These are phyloP conservation scores for Anguilla japonica DNA, from an alignment of 2,113 vertebrate genomes.

Conservation along the genomic window DNA sequence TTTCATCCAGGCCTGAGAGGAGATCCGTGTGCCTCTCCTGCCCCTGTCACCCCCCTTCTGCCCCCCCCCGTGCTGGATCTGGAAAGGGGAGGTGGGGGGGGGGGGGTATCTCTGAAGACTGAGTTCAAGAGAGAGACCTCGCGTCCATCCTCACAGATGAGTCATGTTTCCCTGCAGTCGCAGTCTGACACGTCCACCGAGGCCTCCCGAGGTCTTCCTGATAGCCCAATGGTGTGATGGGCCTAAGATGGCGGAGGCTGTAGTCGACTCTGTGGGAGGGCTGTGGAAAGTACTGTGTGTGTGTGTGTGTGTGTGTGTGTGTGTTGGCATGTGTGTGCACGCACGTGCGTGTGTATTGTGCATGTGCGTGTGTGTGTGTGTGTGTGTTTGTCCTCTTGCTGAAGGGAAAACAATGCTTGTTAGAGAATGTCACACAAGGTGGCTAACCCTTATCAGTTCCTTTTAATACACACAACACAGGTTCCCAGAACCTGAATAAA, in stretches of 20 bases:
- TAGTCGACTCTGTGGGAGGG: neutral
- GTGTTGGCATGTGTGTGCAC: too few relatives aligned
- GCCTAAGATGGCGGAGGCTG: neutral
- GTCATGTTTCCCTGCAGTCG: neutral
- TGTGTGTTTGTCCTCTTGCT: too few relatives aligned
- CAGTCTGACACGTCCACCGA: neutral
- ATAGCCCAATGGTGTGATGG: too few relatives aligned
- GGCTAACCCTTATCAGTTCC: neutral
- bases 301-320: too few relatives aligned
- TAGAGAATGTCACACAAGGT: too few relatives aligned
- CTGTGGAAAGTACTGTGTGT: neutral
- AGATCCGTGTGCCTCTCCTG: neutral
- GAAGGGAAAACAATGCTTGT: too few relatives aligned
- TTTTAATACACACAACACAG: neutral
- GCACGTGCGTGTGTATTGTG: too few relatives aligned
- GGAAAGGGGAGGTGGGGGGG: neutral
- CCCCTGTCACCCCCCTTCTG: neutral
- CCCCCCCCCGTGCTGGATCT: neutral
- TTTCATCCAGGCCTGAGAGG: neutral
- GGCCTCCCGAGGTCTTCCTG: neutral
- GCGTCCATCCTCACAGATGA: neutral
- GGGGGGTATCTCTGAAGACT: neutral
- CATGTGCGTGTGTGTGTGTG: too few relatives aligned
- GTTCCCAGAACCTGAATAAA: neutral
- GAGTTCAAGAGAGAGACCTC: neutral